These are phyloP conservation scores for Paramisgurnus dabryanus DNA, from an alignment of 2,113 vertebrate genomes.

Conservation along the genomic window DNA sequence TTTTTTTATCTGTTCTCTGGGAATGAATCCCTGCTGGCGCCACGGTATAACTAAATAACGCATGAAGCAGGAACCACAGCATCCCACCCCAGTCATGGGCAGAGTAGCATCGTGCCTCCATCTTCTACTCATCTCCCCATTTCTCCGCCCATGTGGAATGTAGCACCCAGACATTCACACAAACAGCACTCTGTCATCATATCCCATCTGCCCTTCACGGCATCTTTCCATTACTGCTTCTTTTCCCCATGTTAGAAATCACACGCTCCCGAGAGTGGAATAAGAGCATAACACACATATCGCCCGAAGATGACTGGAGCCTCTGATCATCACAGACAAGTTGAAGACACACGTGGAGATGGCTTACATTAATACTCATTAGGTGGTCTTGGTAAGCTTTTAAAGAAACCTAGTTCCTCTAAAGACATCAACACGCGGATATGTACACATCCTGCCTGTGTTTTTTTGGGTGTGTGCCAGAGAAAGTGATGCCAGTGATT, in stretches of 20 bases:
- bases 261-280: constrained; percentile 46
- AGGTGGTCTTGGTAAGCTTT: neutral
- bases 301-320: neutral
- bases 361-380: constrained; percentile 1
- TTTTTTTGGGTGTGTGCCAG: constrained; percentile 41
- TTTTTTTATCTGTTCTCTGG: too few relatives aligned
- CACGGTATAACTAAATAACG: too few relatives aligned
- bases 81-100: neutral
- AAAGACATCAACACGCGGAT: neutral
- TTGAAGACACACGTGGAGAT: neutral
- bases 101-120: neutral
- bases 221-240: constrained; percentile 6
- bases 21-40: too few relatives aligned
- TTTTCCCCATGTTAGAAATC: constrained; percentile 59
- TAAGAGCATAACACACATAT: constrained; percentile 3
- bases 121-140: neutral
- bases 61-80: neutral
- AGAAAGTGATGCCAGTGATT: constrained; percentile 52
- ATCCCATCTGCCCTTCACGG: neutral
- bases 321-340: neutral
- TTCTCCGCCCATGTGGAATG: constrained; percentile 49
- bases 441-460: neutral
- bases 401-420: neutral
- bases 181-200: constrained; percentile 21
- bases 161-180: constrained; percentile 54